Evolutionary conservation across 2,888 invertebrate species (phyloP).

Genomic region (Nezara viridula): DNA sequence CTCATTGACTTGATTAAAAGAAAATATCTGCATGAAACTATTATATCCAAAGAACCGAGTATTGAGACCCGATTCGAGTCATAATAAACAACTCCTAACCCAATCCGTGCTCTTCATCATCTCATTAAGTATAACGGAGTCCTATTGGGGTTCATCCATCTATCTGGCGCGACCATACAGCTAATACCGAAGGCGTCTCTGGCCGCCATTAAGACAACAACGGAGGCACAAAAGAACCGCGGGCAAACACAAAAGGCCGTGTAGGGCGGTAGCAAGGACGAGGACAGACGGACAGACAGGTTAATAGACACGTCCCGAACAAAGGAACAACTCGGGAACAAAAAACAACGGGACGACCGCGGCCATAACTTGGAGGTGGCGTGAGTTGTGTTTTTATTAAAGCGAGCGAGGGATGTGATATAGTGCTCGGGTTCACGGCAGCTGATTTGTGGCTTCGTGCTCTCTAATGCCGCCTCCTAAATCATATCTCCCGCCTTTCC

Average conservation of each 20-base stretch:
- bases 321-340: not conserved
- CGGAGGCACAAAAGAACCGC: not conserved
- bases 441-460: slow-evolving; percentile 58
- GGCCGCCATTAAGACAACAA: not conserved
- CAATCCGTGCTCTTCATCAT: too few species aligned
- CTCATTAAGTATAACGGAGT: too few species aligned
- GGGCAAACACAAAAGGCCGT: not conserved
- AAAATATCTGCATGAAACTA: too few species aligned
- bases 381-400: slow-evolving; percentile 59
- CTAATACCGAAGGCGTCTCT: too few species aligned
- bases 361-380: slow-evolving; percentile 55
- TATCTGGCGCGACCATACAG: too few species aligned
- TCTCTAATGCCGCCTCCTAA: slow-evolving; percentile 45
- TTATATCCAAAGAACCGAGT: too few species aligned
- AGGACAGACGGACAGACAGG: slow-evolving; percentile 25
- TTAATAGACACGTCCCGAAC: slow-evolving; percentile 38
- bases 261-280: not conserved
- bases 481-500: slow-evolving; percentile 40
- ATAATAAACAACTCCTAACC: too few species aligned
- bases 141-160: too few species aligned
- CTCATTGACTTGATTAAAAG: too few species aligned
- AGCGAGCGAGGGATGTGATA: slow-evolving; percentile 44
- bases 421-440: slow-evolving; percentile 48
- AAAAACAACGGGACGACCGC: slow-evolving; percentile 15
- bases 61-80: too few species aligned